phyloP scores from a whole-genome alignment of 2,888 invertebrate species.

The Spisula solida region DNA sequence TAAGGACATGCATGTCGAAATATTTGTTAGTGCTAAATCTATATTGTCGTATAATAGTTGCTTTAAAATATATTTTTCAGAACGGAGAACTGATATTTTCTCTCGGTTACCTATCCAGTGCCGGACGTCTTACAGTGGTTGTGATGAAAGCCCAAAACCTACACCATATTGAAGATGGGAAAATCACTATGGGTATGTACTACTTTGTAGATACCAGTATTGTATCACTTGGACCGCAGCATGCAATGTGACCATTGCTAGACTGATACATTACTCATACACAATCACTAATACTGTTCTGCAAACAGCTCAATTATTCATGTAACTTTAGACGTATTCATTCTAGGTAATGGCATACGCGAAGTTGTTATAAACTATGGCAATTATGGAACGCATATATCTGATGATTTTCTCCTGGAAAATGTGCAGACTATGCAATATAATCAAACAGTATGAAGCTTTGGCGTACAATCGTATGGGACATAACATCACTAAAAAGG shows the following conservation, averaged over 20 bases:
- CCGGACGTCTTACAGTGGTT: slow-evolving; percentile 94
- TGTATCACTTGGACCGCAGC: background rate
- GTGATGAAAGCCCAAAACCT: slow-evolving; percentile 95
- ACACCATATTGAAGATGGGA: slow-evolving; percentile 78
- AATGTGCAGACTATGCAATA: too few relatives aligned
- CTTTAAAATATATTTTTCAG: slow-evolving; percentile 63
- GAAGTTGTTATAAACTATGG: too few relatives aligned
- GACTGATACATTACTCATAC: background rate
- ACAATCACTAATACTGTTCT: background rate
- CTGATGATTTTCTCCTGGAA: too few relatives aligned
- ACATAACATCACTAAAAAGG: too few relatives aligned
- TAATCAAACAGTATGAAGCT: too few relatives aligned
- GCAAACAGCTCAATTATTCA: background rate
- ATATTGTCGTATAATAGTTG: too few relatives aligned
- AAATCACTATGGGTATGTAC: slow-evolving; percentile 73
- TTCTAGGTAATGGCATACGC: too few relatives aligned
- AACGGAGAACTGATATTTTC: slow-evolving; percentile 92
- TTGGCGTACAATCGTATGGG: too few relatives aligned
- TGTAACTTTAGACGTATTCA: background rate
- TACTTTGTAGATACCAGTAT: background rate
- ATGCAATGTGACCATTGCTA: background rate
- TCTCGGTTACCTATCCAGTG: slow-evolving; percentile 95
- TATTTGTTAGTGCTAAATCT: too few relatives aligned
- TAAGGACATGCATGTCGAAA: too few relatives aligned
- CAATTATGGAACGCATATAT: too few relatives aligned